Base-by-base conservation (phyloP, 2,113 vertebrate genomes). In the Xenus cinereus region DNA sequence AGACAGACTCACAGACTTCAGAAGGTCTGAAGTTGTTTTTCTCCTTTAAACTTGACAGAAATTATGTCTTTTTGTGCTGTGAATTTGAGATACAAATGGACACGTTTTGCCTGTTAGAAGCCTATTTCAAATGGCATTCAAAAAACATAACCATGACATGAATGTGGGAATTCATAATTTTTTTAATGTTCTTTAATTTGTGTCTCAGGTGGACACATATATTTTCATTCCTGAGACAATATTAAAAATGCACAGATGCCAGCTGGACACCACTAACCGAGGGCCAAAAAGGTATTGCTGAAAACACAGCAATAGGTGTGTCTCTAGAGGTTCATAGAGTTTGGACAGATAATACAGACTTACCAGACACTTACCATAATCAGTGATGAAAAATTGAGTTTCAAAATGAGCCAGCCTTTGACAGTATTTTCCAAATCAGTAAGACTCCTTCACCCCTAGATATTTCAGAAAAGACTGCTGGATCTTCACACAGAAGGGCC, bases 401-500 rank as follows among this genome's bases (percentile, higher is more conserved):
- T 83, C 45, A 57, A 63, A 87, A 76, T 53, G 41, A 89, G 20
- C 27, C 37, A 69, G 19, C 9, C 26, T 85, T 94, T 84, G 50
- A 23, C 23, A 50, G 1, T 50, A 32, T 77, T 96, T 93, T 79
- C 63, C 16, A 73, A 83, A 60, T 85, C 32, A 72, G 4, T 53
- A 74, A 62, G 50, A 46, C 10, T 51, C 20, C 0, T 1, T 86
- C 27, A 60, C 13, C 14, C 21, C 8, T 45, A 56, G 21, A 12
- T 76, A 46, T 80, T 95, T 87, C 53, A 87, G 82, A 76, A 93
- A 50, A 87, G n/a, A 10, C 33, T 87, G 6, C 53, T 57, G 45
- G 32, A 50, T 80, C 46, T 83, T 89, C 45, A 66, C 22, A 12
- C 57, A 41, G 37, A 57, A 73, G 21, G 23, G 5, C 79, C 8